phyloP scores from a whole-genome alignment of 2,888 invertebrate genomes.

The Sminthurides aquaticus region DNA sequence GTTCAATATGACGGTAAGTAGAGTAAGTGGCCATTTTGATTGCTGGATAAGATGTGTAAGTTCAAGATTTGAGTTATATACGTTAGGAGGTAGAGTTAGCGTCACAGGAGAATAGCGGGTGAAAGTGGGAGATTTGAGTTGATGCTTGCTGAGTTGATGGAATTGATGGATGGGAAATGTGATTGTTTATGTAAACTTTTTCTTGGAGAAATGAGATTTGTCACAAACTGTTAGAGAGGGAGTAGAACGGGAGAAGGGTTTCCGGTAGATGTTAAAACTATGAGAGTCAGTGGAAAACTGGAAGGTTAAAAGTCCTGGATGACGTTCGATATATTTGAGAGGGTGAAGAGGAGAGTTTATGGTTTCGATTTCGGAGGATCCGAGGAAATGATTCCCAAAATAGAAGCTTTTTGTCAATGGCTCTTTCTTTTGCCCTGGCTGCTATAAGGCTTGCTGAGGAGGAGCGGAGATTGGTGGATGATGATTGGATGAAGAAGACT shows the following conservation, averaged over 20 bases:
- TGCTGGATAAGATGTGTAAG: neutral
- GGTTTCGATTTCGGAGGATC: neutral
- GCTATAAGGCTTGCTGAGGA: neutral
- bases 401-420: slow-evolving; percentile 20
- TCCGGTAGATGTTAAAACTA: neutral
- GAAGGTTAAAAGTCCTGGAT: neutral
- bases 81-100: neutral
- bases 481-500: too few relatives aligned
- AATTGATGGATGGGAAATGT: neutral
- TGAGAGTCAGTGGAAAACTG: neutral
- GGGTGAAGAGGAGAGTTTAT: neutral
- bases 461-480: too few relatives aligned
- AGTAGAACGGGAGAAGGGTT: neutral
- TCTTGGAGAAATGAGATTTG: too few relatives aligned
- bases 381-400: slow-evolving; percentile 16
- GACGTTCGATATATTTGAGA: neutral
- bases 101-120: too few relatives aligned
- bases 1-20: slow-evolving; percentile 85
- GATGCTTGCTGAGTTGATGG: too few relatives aligned
- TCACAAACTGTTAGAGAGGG: too few relatives aligned
- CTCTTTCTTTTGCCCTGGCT: slow-evolving; percentile 5
- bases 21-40: slow-evolving; percentile 73
- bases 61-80: neutral
- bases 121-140: too few relatives aligned
- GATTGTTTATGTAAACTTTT: neutral